Evolutionary conservation across 2,113 vertebrate genomes (phyloP), one percentile per base, ranked within the genome.

Genomic region (Rattus rattus): DNA sequence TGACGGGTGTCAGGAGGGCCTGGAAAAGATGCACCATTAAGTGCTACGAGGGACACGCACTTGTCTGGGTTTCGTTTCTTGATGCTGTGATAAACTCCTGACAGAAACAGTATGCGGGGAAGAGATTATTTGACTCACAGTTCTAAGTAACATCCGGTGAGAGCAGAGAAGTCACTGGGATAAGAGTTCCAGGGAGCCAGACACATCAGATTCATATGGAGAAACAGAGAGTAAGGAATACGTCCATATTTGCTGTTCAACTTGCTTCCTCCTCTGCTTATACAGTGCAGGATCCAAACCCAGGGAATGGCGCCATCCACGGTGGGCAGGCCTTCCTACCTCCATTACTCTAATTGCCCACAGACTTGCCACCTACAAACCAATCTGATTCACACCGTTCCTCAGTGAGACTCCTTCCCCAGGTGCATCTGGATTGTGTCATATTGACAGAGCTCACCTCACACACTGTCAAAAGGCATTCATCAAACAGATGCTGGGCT

Each of bases 191-290:
- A 36, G 26, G 63, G 36, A 24, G n/a, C 36, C 59, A n/a, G 39
- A 30, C 63, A 7, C 39, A 12, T 86, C 28, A 49, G 43, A 33
- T 86, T 28, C 63, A 49, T 36, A 67, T 1, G 16, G 5, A 33
- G 39, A 43, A 47, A 47, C 61, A 30, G 61, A 65, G 63, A 67
- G 2, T 9, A 13, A 22, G 43, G 63, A 52, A 22, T 8, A 6
- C 1, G 1, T 14, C 8, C 5, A 1, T 8, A 4, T 5, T 67
- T 65, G 61, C 26, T 30, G 0, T 11, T 49, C 63, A 52, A 11
- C 28, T 49, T 19, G 49, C 84, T 69, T 13, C 69, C 43, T 39
- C 80, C 5, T 24, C 76, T 77, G 65, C 22, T n/a, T n/a, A 26
- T 39, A n/a, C 54, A 83, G 54, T 39, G 20, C 5, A 4, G 54